A percentile compares a stretch with the other conserved stretches of the same genome.
Evolutionary conservation across 35 echinoderm and acorn worm species (phyloP).

Genomic region (Acanthaster planci): DNA sequence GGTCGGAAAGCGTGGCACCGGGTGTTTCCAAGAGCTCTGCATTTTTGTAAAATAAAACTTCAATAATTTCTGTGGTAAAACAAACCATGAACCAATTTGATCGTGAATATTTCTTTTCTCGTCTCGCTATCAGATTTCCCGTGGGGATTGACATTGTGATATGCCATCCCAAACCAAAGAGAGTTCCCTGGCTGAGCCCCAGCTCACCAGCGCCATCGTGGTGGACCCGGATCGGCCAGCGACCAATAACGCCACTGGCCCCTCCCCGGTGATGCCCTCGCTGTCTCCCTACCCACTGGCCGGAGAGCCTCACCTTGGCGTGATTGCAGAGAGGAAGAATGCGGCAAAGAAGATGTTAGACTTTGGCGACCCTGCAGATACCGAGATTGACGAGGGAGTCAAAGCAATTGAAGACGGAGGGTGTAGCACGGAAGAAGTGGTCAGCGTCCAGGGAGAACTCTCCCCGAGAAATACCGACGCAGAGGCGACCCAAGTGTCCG

Average conservation of each 20-base stretch:
- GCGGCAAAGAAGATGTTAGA: constrained; percentile 7
- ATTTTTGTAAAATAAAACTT: too few species aligned
- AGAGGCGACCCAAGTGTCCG: too few species aligned
- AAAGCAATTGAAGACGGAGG: neutral
- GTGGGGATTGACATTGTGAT: too few species aligned
- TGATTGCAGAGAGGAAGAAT: neutral
- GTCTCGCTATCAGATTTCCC: too few species aligned
- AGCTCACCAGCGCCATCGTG: neutral
- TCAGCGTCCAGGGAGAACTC: neutral
- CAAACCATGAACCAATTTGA: too few species aligned
- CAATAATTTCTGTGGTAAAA: too few species aligned
- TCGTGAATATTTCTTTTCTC: too few species aligned
- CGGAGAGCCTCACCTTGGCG: neutral
- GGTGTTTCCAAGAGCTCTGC: too few species aligned
- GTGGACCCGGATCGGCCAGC: neutral
- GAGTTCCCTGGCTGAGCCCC: neutral
- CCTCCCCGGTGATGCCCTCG: neutral
- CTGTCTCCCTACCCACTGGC: neutral
- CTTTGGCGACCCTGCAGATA: neutral
- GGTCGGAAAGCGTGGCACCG: too few species aligned
- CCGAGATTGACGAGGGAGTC: neutral
- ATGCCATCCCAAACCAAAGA: neutral
- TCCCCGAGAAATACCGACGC: too few species aligned
- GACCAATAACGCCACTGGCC: neutral
- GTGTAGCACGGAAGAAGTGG: neutral